Conservation (phyloP, 2,797 vertebrate species). For the Nothura maculosa region DNA sequence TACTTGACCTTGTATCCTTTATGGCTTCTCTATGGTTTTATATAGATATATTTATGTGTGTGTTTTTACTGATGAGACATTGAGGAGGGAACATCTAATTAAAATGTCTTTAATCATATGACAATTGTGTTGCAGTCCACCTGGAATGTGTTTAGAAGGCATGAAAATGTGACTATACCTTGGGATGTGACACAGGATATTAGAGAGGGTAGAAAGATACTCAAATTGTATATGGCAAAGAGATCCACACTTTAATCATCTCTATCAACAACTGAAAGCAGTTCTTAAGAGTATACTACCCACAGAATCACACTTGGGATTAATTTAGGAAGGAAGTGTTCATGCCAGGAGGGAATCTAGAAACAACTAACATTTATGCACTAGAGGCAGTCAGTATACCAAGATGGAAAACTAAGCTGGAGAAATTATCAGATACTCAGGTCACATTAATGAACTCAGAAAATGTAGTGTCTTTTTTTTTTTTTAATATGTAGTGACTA, state of each 20-base stretch:
- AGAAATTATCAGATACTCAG: neutral
- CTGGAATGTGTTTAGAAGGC: neutral
- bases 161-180: neutral
- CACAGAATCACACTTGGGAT: neutral
- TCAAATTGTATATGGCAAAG: neutral
- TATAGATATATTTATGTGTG: neutral
- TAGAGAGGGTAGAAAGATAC: neutral
- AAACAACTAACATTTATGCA: neutral
- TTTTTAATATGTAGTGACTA: neutral
- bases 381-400: fast-evolving
- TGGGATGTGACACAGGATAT: neutral
- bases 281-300: neutral
- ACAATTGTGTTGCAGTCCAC: neutral
- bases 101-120: neutral
- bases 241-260: neutral
- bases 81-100: neutral
- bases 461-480: neutral
- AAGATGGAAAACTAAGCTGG: neutral
- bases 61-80: neutral
- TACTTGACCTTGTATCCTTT: neutral
- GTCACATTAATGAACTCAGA: neutral
- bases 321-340: neutral
- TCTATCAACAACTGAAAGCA: neutral
- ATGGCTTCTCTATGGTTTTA: neutral
- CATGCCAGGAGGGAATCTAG: neutral